Base-by-base conservation (phyloP, 2,797 vertebrate genomes). In the Brachyalestes nurse region DNA sequence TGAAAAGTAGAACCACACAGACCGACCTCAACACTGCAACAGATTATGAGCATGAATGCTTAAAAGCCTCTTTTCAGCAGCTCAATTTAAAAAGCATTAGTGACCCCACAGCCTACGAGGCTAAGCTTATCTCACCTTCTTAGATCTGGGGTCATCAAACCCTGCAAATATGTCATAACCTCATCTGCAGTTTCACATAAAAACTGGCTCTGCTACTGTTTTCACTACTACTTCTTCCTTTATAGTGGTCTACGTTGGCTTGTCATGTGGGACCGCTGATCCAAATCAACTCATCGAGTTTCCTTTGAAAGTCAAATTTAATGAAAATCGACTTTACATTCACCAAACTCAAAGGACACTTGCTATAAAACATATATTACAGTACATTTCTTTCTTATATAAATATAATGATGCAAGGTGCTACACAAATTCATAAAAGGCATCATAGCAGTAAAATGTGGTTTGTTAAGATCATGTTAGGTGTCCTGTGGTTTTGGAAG, bases 51-150 rank as follows among this genome's bases (percentile, higher is more conserved):
- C 76, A 73, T 67, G 58, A 75, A 75, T 75, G 84, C 51, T 79
- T 78, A 77, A 85, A 81, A 73, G 80, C 75, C 77, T 82, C 82
- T 82, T 86, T 84, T 86, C 80, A 83, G 82, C 75, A 79, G 81
- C 75, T 86, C 85, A 88, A 72, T 83, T 87, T 87, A 87, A 87
- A 88, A 79, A 76, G 86, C 87, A 76, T 84, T 80, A 82, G 58
- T 77, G 17, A 79, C 69, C 69, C 14, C 53, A 71, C 45, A 38
- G 80, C 69, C 34, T 70, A 79, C 51, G 66, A 62, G 77, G 57
- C 42, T 47, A 51, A 76, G 80, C 69, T 80, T 71, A 73, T 76
- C 79, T 83, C 65, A 45, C 75, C 16, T 60, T 71, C 77, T 75
- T n/a, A 70, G 75, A 70, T 28, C 69, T 47, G 45, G 53, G 75